Conservation (phyloP, 1,140 invertebrate species). For the Reticulitermes speratus region DNA sequence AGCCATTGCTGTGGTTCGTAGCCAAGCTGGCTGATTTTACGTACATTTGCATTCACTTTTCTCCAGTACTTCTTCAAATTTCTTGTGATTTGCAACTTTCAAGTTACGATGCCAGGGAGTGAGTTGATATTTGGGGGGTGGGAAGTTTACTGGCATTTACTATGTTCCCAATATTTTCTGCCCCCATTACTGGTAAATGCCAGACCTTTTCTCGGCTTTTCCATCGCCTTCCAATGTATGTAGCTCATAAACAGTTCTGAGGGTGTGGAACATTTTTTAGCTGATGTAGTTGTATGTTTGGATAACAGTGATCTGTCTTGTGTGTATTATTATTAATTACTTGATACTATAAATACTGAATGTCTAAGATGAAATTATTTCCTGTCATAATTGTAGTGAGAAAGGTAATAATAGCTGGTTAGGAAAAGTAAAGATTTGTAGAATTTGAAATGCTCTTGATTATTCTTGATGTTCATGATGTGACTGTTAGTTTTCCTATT, state of each 20-base stretch:
- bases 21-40: not conserved
- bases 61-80: not conserved
- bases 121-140: not conserved
- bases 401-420: not conserved
- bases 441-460: slow-evolving; percentile 4
- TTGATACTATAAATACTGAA: not conserved
- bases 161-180: not conserved
- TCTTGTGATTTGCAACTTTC: not conserved
- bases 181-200: not conserved
- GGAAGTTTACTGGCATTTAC: not conserved
- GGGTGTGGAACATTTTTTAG: not conserved
- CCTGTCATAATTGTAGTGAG: slow-evolving; percentile 4
- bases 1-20: not conserved
- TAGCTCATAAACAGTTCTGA: not conserved
- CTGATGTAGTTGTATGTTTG: not conserved
- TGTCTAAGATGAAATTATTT: not conserved
- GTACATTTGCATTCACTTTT: not conserved
- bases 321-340: not conserved
- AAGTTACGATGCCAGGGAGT: not conserved
- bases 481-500: not conserved
- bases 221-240: not conserved
- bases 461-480: not conserved
- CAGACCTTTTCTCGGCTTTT: not conserved
- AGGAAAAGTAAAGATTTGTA: not conserved
- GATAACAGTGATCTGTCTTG: slow-evolving; percentile 15